Percentiles rank a stretch among this genome's conserved stretches.
Evolutionary conservation across 2,797 vertebrate species (phyloP).

Genomic region (Furcifer pardalis): DNA sequence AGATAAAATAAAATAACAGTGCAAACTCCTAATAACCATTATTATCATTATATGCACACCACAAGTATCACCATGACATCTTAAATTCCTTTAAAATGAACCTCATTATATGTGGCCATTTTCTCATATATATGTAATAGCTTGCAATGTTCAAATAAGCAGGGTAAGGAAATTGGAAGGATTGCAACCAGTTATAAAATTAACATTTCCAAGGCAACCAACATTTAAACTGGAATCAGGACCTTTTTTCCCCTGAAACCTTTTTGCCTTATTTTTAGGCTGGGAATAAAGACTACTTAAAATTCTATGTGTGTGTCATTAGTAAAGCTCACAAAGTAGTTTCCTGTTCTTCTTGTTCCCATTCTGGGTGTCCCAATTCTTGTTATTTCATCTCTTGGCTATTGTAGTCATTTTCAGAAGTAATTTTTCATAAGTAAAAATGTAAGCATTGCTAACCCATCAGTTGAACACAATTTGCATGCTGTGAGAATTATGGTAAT

Average conservation of each 20-base stretch:
- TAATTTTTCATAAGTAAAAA: conserved; percentile 32
- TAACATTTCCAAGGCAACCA: conserved; percentile 21
- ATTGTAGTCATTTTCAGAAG: conserved; percentile 20
- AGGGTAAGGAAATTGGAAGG: background rate
- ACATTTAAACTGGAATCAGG: background rate
- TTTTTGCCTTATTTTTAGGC: conserved; percentile 22
- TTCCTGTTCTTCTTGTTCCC: background rate
- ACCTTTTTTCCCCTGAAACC: background rate
- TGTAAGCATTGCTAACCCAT: background rate
- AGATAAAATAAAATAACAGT: no score
- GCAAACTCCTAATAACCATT: no score
- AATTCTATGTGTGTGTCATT: conserved; percentile 27
- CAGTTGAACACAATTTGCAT: conserved; percentile 1
- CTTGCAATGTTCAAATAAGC: conserved; percentile 31
- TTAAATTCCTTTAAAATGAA: conserved; percentile 36
- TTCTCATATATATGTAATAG: conserved; percentile 25
- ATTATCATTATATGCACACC: background rate
- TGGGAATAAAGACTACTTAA: background rate
- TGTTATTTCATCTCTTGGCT: background rate
- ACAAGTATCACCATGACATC: background rate
- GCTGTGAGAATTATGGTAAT: background rate
- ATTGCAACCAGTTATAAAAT: background rate
- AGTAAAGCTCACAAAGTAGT: conserved; percentile 11
- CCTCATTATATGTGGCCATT: conserved; percentile 25
- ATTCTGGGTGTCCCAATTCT: background rate